Percentiles rank a stretch among this genome's conserved stretches.
Conservation (phyloP, 2,113 vertebrate genomes). For the Silurus glanis region DNA sequence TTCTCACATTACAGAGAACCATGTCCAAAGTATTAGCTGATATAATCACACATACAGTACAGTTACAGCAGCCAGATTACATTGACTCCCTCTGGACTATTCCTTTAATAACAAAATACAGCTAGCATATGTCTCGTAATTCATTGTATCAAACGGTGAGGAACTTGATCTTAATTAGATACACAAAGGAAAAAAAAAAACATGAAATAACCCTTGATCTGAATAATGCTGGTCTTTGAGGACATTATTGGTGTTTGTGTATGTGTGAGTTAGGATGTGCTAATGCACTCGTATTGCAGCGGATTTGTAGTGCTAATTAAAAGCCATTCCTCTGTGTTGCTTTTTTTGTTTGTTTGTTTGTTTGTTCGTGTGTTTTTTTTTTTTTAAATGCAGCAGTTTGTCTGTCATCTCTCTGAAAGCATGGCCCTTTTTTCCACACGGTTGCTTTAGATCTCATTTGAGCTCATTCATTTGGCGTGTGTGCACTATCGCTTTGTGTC, state of each 20-base stretch:
- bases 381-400: slow-evolving; percentile 5
- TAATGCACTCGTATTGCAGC: not conserved
- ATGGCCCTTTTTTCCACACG: not conserved
- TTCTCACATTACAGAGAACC: not conserved
- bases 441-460: slow-evolving; percentile 40
- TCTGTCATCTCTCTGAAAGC: slow-evolving; percentile 6
- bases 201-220: slow-evolving; percentile 1
- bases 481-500: not conserved
- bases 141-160: not conserved
- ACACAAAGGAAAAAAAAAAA: not conserved
- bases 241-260: slow-evolving; percentile 18
- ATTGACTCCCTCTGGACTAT: too few relatives aligned
- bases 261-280: not conserved
- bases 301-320: slow-evolving; percentile 48
- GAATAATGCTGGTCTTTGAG: not conserved
- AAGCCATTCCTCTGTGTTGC: not conserved
- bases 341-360: not conserved
- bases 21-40: not conserved
- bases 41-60: not conserved
- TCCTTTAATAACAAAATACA: not conserved
- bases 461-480: slow-evolving; percentile 34
- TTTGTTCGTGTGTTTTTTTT: not conserved
- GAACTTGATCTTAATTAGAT: slow-evolving; percentile 10
- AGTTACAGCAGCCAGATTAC: not conserved
- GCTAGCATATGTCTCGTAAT: slow-evolving; percentile 1